phyloP scores from a whole-genome alignment of 2,797 vertebrate genomes.

The Psittacula derbiana region DNA sequence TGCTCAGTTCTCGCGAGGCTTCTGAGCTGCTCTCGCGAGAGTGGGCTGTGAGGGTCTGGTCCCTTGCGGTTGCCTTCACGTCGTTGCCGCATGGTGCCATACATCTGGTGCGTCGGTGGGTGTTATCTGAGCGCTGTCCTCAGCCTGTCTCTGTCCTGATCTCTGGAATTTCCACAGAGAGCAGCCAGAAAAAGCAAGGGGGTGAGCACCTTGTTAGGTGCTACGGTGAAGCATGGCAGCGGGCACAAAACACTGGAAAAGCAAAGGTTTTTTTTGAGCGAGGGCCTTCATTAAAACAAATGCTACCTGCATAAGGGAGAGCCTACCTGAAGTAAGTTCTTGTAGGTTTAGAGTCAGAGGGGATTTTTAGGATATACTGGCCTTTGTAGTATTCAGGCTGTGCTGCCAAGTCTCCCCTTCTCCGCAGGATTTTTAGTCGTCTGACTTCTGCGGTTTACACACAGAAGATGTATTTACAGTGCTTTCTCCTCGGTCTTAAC shows the following conservation, averaged over 20 bases:
- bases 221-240: background rate
- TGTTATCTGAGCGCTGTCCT: background rate
- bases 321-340: background rate
- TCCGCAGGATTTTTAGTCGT: background rate
- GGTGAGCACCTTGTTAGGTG: too few relatives aligned
- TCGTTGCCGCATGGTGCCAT: accelerated
- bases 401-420: background rate
- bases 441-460: background rate
- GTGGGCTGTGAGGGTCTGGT: accelerated
- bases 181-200: background rate
- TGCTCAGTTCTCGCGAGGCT: background rate
- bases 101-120: accelerated
- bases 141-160: too few relatives aligned
- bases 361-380: accelerated
- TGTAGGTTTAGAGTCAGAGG: background rate
- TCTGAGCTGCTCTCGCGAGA: background rate
- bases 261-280: background rate
- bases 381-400: background rate
- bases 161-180: background rate
- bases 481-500: background rate
- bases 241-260: background rate
- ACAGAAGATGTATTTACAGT: background rate
- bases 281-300: background rate
- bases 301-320: too few relatives aligned
- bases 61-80: accelerated